phyloP scores from a whole-genome alignment of 2,113 vertebrate genomes.

The Bettongia penicillata region DNA sequence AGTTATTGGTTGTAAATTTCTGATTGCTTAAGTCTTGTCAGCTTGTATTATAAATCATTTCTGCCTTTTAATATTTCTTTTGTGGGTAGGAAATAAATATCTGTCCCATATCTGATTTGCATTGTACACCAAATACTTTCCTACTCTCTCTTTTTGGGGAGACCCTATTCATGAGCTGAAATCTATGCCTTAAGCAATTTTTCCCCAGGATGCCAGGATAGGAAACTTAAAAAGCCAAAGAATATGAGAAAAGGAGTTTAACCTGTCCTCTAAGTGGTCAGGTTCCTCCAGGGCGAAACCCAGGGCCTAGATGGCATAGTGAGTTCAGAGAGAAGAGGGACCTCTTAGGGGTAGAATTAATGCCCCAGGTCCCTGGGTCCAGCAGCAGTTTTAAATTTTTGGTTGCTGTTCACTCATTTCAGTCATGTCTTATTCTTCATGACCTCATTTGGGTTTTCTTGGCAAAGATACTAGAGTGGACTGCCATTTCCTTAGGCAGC shows the following conservation, averaged over 20 bases:
- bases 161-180: not conserved
- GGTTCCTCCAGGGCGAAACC: not conserved
- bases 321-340: not conserved
- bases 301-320: not conserved
- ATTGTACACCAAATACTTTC: too few relatives aligned
- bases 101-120: too few relatives aligned
- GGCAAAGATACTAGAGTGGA: not conserved
- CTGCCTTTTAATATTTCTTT: not conserved
- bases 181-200: not conserved
- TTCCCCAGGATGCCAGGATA: not conserved
- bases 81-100: too few relatives aligned
- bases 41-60: not conserved
- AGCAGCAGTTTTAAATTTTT: not conserved
- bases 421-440: not conserved
- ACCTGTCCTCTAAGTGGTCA: not conserved
- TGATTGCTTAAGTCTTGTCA: not conserved
- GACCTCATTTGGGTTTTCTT: not conserved
- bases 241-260: not conserved
- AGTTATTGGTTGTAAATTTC: not conserved
- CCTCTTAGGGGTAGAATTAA: not conserved
- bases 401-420: not conserved
- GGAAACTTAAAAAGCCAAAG: not conserved
- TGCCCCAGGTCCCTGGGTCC: too few relatives aligned
- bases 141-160: too few relatives aligned
- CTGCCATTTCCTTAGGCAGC: not conserved